Evolutionary conservation across 2,797 vertebrate species (phyloP).

Genomic region (Tadarida brasiliensis): DNA sequence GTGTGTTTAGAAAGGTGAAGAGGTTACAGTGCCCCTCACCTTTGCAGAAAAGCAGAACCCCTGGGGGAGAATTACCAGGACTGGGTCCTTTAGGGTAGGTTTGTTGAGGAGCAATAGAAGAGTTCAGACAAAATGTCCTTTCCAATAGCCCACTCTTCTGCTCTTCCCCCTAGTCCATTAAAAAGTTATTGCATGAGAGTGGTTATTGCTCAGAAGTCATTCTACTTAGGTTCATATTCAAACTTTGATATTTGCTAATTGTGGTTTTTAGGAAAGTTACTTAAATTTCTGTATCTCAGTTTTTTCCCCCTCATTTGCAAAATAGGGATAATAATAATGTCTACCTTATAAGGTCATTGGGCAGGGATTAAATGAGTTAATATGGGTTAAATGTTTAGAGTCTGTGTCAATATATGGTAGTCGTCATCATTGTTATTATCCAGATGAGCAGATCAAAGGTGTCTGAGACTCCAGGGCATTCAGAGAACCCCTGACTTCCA

Average conservation of each 20-base stretch:
- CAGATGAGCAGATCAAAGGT: slow-evolving; percentile 52
- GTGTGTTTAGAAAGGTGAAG: background rate
- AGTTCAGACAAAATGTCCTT: background rate
- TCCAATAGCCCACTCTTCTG: background rate
- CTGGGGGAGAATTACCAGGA: background rate
- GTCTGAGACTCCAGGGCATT: slow-evolving; percentile 46
- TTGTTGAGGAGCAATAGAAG: background rate
- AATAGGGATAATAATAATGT: slow-evolving; percentile 33
- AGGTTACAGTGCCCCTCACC: background rate
- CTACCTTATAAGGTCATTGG: background rate
- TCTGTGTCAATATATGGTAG: slow-evolving; percentile 11
- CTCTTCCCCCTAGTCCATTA: background rate
- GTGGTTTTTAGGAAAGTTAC: slow-evolving; percentile 38
- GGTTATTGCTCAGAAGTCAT: background rate
- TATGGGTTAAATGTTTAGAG: slow-evolving; percentile 53
- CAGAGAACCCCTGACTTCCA: slow-evolving; percentile 55
- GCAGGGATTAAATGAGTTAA: slow-evolving; percentile 48
- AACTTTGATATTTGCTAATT: slow-evolving; percentile 41
- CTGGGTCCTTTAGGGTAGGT: background rate
- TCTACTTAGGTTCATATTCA: slow-evolving; percentile 31
- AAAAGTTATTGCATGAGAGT: background rate
- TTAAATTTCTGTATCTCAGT: background rate
- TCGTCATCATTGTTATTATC: slow-evolving; percentile 14
- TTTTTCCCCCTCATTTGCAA: background rate
- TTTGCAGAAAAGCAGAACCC: slow-evolving; percentile 1